These are phyloP conservation scores for Drosophila tropicalis DNA, from an alignment of 1,140 invertebrate genomes.

Conservation along the genomic window DNA sequence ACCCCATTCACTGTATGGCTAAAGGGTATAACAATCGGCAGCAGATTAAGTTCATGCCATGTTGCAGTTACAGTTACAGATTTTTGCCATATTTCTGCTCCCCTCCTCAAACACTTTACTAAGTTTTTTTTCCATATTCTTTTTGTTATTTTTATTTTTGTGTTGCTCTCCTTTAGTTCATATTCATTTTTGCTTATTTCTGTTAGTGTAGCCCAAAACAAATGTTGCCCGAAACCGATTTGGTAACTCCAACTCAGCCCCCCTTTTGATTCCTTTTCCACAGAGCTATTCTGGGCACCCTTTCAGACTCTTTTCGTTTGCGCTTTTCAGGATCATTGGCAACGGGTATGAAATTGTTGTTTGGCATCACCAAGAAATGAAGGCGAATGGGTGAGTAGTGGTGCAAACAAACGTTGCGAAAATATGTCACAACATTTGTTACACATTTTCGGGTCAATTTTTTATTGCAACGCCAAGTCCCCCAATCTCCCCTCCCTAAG, in stretches of 20 bases:
- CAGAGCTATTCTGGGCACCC: slow-evolving; percentile 64
- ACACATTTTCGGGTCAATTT: slow-evolving; percentile 82
- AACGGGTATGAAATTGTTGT: slow-evolving; percentile 47
- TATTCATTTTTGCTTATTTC: slow-evolving; percentile 75
- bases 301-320: slow-evolving; percentile 66
- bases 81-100: slow-evolving; percentile 44
- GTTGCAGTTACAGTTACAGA: slow-evolving; percentile 80
- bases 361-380: neutral
- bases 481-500: neutral
- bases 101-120: slow-evolving; percentile 7
- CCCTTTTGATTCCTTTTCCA: neutral
- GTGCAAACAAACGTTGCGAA: slow-evolving; percentile 62
- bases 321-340: slow-evolving; percentile 78
- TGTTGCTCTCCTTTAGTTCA: slow-evolving; percentile 33
- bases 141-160: neutral
- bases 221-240: slow-evolving; percentile 77
- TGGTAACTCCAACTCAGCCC: slow-evolving; percentile 36
- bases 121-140: slow-evolving; percentile 12
- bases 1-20: neutral
- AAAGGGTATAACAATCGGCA: slow-evolving; percentile 66
- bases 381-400: neutral
- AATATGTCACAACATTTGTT: slow-evolving; percentile 82
- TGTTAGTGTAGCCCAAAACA: slow-evolving; percentile 73
- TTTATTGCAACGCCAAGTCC: slow-evolving; percentile 67
- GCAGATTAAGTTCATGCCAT: slow-evolving; percentile 80